These are phyloP conservation scores for Drosophila sechellia DNA, from an alignment of 1,140 invertebrate genomes.

Conservation along the genomic window DNA sequence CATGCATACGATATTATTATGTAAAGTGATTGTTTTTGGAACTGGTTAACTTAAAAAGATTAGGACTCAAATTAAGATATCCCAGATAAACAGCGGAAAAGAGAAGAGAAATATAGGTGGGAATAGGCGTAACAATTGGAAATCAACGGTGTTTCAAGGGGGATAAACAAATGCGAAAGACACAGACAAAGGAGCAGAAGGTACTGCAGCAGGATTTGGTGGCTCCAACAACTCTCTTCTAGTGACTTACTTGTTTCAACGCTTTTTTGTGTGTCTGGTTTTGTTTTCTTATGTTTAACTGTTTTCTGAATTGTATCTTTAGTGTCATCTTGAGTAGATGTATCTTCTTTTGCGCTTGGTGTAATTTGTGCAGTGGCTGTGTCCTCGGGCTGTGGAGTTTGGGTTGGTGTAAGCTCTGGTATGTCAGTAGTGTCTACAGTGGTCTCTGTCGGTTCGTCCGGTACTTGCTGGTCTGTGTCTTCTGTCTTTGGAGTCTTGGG, in stretches of 20 bases:
- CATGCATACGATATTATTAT: constrained; percentile 20
- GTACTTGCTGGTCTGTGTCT: constrained; percentile 30
- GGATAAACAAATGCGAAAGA: constrained; percentile 64
- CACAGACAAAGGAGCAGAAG: constrained; percentile 68
- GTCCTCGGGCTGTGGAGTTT: constrained; percentile 78
- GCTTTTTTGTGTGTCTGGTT: constrained; percentile 77
- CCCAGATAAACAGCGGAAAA: constrained; percentile 28
- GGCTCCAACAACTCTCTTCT: constrained; percentile 69
- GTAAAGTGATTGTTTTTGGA: constrained; percentile 35
- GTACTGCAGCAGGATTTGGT: constrained; percentile 49
- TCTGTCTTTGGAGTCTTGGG: constrained; percentile 31
- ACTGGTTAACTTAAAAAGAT: constrained; percentile 19
- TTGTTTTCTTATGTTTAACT: constrained; percentile 81
- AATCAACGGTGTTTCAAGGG: constrained; percentile 55
- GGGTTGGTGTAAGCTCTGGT: constrained; percentile 54
- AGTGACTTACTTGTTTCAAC: constrained; percentile 83
- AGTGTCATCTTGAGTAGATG: constrained; percentile 76
- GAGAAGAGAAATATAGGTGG: constrained; percentile 31
- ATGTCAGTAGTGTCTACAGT: constrained; percentile 52
- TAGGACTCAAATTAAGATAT: constrained; percentile 25
- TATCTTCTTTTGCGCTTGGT: constrained; percentile 79
- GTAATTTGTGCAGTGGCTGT: constrained; percentile 81
- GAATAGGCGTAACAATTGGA: constrained; percentile 47
- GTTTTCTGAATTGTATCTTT: constrained; percentile 76
- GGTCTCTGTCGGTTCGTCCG: constrained; percentile 57